A percentile compares a stretch with the other conserved stretches of the same genome.
Conservation (phyloP, 2,797 vertebrate genomes). For the Catostomus latipinnis region DNA sequence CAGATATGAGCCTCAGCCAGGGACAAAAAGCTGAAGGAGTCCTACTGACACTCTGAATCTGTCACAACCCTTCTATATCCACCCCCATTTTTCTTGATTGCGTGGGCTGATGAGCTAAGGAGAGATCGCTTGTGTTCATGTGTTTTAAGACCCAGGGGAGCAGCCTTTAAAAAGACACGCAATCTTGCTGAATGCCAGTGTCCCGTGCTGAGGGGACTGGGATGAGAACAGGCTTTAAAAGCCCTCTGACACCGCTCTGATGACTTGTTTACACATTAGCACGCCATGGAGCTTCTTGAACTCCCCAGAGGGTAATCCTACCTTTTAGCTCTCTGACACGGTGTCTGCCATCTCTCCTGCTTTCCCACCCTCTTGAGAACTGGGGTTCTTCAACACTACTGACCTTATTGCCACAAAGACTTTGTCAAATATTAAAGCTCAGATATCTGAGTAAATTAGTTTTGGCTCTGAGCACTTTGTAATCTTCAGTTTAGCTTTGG, state of each 20-base stretch:
- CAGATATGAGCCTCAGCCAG: slow-evolving; percentile 78
- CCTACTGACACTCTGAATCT: slow-evolving; percentile 78
- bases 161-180: slow-evolving; percentile 77
- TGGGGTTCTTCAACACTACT: not conserved
- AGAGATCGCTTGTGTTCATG: slow-evolving; percentile 38
- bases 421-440: slow-evolving; percentile 24
- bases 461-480: not conserved
- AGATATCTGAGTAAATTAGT: not conserved
- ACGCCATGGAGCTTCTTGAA: slow-evolving; percentile 57
- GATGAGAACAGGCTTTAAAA: slow-evolving; percentile 81
- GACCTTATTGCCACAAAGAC: slow-evolving; percentile 17
- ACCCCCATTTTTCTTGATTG: slow-evolving; percentile 66
- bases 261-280: slow-evolving; percentile 87
- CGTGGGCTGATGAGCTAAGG: slow-evolving; percentile 34
- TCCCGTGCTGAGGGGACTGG: slow-evolving; percentile 80
- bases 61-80: slow-evolving; percentile 74
- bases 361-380: slow-evolving; percentile 51
- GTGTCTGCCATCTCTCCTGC: slow-evolving; percentile 43
- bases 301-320: slow-evolving; percentile 73
- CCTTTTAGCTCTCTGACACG: slow-evolving; percentile 57
- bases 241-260: slow-evolving; percentile 83
- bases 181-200: slow-evolving; percentile 83
- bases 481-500: not conserved
- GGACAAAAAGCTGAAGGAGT: slow-evolving; percentile 82
- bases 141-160: slow-evolving; percentile 51